Percentiles rank a stretch among this genome's conserved stretches.
Conservation (phyloP, 1,140 invertebrate genomes). For the Zaprionus africanus region DNA sequence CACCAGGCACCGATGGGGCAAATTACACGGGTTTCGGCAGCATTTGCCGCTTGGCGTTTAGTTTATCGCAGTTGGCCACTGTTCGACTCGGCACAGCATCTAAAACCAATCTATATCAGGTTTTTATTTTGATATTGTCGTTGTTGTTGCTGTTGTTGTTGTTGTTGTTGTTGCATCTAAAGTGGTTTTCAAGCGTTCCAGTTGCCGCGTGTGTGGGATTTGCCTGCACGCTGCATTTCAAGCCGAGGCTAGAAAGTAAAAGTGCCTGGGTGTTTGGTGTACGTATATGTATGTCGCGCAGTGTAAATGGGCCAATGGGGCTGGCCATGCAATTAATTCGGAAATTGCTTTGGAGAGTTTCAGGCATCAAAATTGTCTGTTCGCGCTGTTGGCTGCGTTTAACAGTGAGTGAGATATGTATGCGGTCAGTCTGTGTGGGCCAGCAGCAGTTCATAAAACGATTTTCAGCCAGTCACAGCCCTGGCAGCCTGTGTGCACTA, state of each 20-base stretch:
- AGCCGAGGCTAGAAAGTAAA: slow-evolving; percentile 61
- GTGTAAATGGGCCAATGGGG: slow-evolving; percentile 44
- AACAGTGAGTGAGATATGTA: slow-evolving; percentile 28
- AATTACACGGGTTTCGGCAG: slow-evolving; percentile 64
- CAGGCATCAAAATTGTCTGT: slow-evolving; percentile 31
- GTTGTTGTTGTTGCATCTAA: slow-evolving; percentile 28
- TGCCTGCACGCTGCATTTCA: slow-evolving; percentile 25
- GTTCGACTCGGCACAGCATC: slow-evolving; percentile 48
- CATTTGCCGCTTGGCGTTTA: slow-evolving; percentile 62
- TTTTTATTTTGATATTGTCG: slow-evolving; percentile 31
- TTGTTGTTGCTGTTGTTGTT: neutral
- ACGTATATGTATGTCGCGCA: slow-evolving; percentile 18
- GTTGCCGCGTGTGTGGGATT: slow-evolving; percentile 55
- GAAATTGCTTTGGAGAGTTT: slow-evolving; percentile 56
- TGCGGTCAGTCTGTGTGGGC: slow-evolving; percentile 16
- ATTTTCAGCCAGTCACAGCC: neutral
- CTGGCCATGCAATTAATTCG: slow-evolving; percentile 58
- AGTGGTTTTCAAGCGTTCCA: slow-evolving; percentile 39
- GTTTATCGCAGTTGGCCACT: slow-evolving; percentile 68
- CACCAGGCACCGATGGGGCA: slow-evolving; percentile 34
- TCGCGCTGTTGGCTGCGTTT: slow-evolving; percentile 36
- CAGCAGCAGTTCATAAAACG: slow-evolving; percentile 24
- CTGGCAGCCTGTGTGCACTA: slow-evolving; percentile 5
- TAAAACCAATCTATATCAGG: slow-evolving; percentile 65
- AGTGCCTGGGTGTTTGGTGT: slow-evolving; percentile 41